Evolutionary conservation across 2,888 invertebrate species (phyloP).

Genomic region (Ditula angustiorana): DNA sequence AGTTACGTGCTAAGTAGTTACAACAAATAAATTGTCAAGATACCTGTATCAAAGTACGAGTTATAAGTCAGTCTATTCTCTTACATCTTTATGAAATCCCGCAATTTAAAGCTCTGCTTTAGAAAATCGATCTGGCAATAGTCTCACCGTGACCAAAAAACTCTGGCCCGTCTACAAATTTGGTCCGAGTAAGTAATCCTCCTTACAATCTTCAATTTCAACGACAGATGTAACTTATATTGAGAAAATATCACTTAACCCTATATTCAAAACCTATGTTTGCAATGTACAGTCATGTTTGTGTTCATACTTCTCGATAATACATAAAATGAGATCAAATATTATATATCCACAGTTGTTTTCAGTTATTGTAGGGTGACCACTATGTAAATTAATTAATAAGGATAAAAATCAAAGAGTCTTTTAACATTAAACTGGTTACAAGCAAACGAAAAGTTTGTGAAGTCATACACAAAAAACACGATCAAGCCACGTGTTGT

Average conservation of each 20-base stretch:
- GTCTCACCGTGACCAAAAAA: slow-evolving; percentile 59
- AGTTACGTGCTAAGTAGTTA: slow-evolving; percentile 49
- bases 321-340: slow-evolving; percentile 80
- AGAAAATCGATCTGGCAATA: slow-evolving; percentile 66
- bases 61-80: slow-evolving; percentile 81
- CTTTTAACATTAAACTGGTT: slow-evolving; percentile 28
- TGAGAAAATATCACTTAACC: slow-evolving; percentile 51
- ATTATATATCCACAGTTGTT: slow-evolving; percentile 67
- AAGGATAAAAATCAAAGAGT: slow-evolving; percentile 48
- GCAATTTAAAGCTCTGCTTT: slow-evolving; percentile 79
- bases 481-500: not conserved
- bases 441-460: slow-evolving; percentile 2
- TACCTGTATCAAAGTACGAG: slow-evolving; percentile 80
- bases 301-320: slow-evolving; percentile 70
- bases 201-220: slow-evolving; percentile 46
- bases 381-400: slow-evolving; percentile 54
- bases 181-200: slow-evolving; percentile 69
- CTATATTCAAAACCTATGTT: slow-evolving; percentile 57
- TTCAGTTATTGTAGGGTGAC: slow-evolving; percentile 62
- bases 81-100: slow-evolving; percentile 72
- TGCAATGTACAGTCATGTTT: slow-evolving; percentile 56
- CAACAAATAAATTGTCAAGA: slow-evolving; percentile 67
- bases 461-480: slow-evolving; percentile 13
- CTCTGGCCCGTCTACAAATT: slow-evolving; percentile 65
- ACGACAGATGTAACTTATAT: slow-evolving; percentile 47